Evolutionary conservation across 2,888 invertebrate genomes (phyloP).

Genomic region (Darwinula stevensoni): DNA sequence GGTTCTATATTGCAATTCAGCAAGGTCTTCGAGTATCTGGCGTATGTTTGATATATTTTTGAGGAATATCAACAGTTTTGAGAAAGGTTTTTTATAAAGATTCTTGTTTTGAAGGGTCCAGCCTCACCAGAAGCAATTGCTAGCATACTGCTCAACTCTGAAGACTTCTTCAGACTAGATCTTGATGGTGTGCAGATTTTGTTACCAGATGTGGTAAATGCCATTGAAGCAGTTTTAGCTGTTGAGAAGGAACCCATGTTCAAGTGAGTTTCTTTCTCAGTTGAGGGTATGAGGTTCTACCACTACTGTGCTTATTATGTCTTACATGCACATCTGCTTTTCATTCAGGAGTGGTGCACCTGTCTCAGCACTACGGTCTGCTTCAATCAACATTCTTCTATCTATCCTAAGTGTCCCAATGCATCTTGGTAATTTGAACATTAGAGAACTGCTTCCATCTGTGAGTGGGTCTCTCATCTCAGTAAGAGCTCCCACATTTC

Average conservation of each 20-base stretch:
- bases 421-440: slow-evolving; percentile 35
- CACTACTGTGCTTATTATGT: too few species aligned
- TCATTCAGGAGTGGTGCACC: slow-evolving; percentile 6
- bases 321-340: too few species aligned
- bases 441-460: slow-evolving; percentile 14
- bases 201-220: slow-evolving; percentile 60
- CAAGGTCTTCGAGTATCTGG: slow-evolving; percentile 45
- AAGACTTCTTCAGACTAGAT: slow-evolving; percentile 64
- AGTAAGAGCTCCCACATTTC: slow-evolving; percentile 23
- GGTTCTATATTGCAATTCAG: slow-evolving; percentile 70
- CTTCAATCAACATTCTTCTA: slow-evolving; percentile 64
- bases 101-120: neutral
- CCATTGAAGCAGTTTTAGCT: slow-evolving; percentile 56
- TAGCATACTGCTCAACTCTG: slow-evolving; percentile 54
- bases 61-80: too few species aligned
- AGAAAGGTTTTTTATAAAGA: too few species aligned
- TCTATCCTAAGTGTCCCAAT: slow-evolving; percentile 75
- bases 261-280: slow-evolving; percentile 19
- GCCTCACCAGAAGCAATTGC: slow-evolving; percentile 34
- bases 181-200: slow-evolving; percentile 72
- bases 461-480: slow-evolving; percentile 11
- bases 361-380: slow-evolving; percentile 34
- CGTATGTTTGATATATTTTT: slow-evolving; percentile 14
- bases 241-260: slow-evolving; percentile 28
- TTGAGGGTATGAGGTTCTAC: neutral